Conservation (phyloP, 2,797 vertebrate genomes). For the Adrianichthys oophorus region DNA sequence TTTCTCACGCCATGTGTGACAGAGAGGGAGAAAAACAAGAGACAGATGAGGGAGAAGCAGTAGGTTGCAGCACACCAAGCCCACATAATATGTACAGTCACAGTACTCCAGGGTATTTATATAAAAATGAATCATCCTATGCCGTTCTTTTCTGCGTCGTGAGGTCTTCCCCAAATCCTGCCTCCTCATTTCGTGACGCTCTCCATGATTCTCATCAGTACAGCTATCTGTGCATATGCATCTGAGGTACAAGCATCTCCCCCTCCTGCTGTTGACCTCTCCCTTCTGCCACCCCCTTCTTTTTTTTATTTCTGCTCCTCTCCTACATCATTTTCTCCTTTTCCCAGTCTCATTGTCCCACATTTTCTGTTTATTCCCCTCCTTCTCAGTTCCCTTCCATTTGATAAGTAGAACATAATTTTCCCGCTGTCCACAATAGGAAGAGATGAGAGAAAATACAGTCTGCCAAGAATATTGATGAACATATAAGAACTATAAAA, state of each 20-base stretch:
- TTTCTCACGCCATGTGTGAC: slow-evolving; percentile 67
- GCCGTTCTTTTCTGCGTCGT: slow-evolving; percentile 39
- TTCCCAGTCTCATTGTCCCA: slow-evolving; percentile 9
- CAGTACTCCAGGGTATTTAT: slow-evolving; percentile 21
- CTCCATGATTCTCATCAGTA: slow-evolving; percentile 68
- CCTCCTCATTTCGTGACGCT: slow-evolving; percentile 52
- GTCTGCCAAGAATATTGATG: too few species aligned
- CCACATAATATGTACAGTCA: slow-evolving; percentile 25
- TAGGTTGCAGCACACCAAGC: slow-evolving; percentile 29
- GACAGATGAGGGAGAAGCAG: slow-evolving; percentile 46
- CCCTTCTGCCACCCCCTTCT: slow-evolving; percentile 41
- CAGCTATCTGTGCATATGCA: slow-evolving; percentile 72
- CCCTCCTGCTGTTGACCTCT: slow-evolving; percentile 79
- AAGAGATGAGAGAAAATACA: too few species aligned
- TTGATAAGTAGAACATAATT: slow-evolving; percentile 33
- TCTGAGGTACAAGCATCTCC: slow-evolving; percentile 70
- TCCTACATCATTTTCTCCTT: slow-evolving; percentile 10
- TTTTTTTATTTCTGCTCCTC: slow-evolving; percentile 8
- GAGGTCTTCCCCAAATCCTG: slow-evolving; percentile 70
- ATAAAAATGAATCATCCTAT: slow-evolving; percentile 42
- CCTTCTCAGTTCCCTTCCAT: slow-evolving; percentile 15
- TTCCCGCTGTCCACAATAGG: slow-evolving; percentile 4
- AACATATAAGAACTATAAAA: too few species aligned
- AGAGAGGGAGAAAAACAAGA: slow-evolving; percentile 41
- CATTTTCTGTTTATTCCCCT: slow-evolving; percentile 5